phyloP scores from a whole-genome alignment of 2,113 vertebrate genomes.

The Sylvietta virens region DNA sequence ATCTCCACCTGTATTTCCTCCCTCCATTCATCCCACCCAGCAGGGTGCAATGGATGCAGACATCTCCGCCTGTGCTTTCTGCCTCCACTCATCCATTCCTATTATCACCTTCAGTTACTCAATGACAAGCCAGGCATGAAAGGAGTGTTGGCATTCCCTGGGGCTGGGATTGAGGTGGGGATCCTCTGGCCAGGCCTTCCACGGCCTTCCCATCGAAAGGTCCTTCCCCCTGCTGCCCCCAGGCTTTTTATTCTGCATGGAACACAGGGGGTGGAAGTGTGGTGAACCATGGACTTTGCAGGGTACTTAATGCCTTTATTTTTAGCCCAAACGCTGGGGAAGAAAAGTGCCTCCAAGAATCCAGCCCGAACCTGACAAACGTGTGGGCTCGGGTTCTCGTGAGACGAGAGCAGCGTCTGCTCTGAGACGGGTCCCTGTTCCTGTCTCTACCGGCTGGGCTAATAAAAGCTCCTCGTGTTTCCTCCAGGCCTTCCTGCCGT shows the following conservation, averaged over 20 bases:
- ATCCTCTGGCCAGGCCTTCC: fast-evolving
- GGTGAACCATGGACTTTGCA: neutral
- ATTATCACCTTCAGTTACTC: neutral
- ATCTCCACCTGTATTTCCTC: neutral
- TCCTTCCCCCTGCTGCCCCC: neutral
- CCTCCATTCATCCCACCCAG: neutral
- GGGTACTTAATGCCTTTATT: neutral
- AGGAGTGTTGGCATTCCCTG: neutral
- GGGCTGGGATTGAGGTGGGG: neutral
- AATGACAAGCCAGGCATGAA: fast-evolving
- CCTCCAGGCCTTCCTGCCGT: neutral
- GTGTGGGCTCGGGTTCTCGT: neutral
- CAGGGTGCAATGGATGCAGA: neutral
- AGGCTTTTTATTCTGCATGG: fast-evolving
- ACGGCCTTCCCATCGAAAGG: neutral
- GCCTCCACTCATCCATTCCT: neutral
- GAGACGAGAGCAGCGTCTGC: neutral
- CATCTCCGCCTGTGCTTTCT: neutral
- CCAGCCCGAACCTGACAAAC: neutral
- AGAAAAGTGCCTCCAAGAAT: neutral
- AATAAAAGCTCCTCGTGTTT: neutral
- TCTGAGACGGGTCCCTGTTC: neutral
- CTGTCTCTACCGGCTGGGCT: neutral
- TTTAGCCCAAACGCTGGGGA: neutral
- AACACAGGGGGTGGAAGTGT: neutral